Evolutionary conservation across 2,888 invertebrate species (phyloP).

Genomic region (Tiphia femorata): DNA sequence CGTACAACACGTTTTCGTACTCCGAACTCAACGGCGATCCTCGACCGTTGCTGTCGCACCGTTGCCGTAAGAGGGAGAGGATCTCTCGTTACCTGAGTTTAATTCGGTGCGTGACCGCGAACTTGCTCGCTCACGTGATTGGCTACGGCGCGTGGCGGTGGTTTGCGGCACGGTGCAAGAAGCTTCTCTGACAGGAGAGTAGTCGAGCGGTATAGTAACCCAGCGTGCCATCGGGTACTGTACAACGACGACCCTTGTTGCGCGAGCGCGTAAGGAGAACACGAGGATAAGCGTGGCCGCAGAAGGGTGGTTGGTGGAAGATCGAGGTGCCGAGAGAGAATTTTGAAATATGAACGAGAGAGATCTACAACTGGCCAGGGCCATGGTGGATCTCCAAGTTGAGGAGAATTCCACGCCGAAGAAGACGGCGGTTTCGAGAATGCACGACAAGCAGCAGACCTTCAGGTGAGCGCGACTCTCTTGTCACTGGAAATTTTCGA

Average conservation of each 20-base stretch:
- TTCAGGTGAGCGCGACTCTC: conserved; percentile 45
- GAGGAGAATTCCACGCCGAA: conserved; percentile 69
- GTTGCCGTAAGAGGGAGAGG: too few species aligned
- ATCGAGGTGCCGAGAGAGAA: not conserved
- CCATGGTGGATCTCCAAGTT: conserved; percentile 73
- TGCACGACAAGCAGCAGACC: conserved; percentile 77
- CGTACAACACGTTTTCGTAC: too few species aligned
- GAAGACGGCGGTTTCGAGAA: conserved; percentile 74
- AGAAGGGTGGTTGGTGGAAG: not conserved
- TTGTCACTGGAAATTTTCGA: too few species aligned
- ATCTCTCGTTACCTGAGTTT: too few species aligned
- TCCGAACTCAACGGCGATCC: too few species aligned
- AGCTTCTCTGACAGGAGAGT: too few species aligned
- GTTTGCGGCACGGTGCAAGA: too few species aligned
- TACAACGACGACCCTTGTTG: not conserved
- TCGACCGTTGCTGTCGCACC: too few species aligned
- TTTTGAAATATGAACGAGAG: conserved; percentile 76
- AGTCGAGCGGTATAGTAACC: too few species aligned
- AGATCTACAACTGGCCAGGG: conserved; percentile 80
- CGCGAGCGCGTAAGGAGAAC: not conserved
- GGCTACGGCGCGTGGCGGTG: too few species aligned
- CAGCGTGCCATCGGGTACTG: not conserved
- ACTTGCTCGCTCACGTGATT: too few species aligned
- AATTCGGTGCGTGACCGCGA: too few species aligned
- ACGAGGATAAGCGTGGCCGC: not conserved